Conservation (phyloP, 2,888 invertebrate species). For the Timema cristinae region DNA sequence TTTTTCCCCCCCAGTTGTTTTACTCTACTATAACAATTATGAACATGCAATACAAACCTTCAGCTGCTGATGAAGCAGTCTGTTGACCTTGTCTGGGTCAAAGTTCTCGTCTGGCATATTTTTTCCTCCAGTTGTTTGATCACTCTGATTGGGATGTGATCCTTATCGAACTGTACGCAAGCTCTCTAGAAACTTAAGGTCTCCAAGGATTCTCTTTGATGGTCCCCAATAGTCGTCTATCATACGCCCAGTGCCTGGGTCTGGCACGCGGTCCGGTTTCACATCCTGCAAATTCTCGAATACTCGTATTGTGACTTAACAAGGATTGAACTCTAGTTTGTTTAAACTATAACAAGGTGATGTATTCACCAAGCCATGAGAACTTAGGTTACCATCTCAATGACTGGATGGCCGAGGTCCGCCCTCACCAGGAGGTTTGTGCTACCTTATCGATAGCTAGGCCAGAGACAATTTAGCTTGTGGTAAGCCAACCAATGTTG, state of each 20-base stretch:
- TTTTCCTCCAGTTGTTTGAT: slow-evolving; percentile 81
- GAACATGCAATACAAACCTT: slow-evolving; percentile 53
- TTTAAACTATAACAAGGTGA: too few relatives aligned
- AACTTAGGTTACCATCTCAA: too few relatives aligned
- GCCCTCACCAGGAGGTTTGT: too few relatives aligned
- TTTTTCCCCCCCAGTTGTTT: neutral
- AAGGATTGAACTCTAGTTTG: too few relatives aligned
- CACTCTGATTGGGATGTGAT: slow-evolving; percentile 78
- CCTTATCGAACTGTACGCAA: slow-evolving; percentile 87
- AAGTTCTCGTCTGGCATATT: slow-evolving; percentile 81
- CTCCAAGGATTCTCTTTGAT: slow-evolving; percentile 81
- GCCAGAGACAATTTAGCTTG: too few relatives aligned
- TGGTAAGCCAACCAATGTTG: too few relatives aligned
- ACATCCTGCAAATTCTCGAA: slow-evolving; percentile 54
- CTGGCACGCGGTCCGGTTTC: slow-evolving; percentile 83
- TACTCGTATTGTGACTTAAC: too few relatives aligned
- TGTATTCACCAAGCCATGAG: too few relatives aligned
- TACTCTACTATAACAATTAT: neutral
- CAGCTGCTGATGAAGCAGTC: slow-evolving; percentile 71
- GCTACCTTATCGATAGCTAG: too few relatives aligned
- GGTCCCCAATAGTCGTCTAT: slow-evolving; percentile 92
- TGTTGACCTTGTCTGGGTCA: slow-evolving; percentile 83
- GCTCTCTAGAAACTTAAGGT: slow-evolving; percentile 86
- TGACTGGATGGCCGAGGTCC: too few relatives aligned
- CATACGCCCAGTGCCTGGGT: slow-evolving; percentile 76